These are phyloP conservation scores for Macaca mulatta DNA, from an alignment of 2,113 vertebrate genomes.

Conservation along the genomic window DNA sequence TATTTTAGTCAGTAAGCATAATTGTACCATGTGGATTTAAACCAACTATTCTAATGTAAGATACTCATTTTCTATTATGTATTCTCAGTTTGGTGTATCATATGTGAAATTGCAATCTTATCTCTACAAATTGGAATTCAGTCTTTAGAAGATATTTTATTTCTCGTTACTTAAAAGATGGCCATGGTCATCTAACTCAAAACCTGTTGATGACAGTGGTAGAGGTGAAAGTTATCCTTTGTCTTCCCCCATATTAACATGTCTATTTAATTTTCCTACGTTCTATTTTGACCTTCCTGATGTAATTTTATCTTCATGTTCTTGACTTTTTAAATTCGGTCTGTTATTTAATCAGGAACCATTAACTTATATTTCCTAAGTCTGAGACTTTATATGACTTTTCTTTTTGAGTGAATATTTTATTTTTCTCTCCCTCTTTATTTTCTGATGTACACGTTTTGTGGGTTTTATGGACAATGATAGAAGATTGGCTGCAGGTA, in stretches of 20 bases:
- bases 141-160: background rate
- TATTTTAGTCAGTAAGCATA: background rate
- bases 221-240: background rate
- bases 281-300: background rate
- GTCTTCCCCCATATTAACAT: background rate
- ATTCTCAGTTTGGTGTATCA: background rate
- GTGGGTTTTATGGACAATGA: background rate
- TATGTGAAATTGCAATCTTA: background rate
- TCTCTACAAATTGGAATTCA: background rate
- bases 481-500: background rate
- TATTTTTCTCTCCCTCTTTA: background rate
- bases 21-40: background rate
- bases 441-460: background rate
- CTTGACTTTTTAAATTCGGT: background rate
- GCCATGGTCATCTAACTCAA: background rate
- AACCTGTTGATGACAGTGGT: background rate
- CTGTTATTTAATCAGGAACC: background rate
- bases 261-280: background rate
- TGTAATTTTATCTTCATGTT: background rate
- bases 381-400: background rate
- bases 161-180: background rate
- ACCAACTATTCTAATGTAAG: background rate
- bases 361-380: background rate
- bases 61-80: background rate
- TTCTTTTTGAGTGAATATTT: background rate